phyloP scores from a whole-genome alignment of 2,113 vertebrate species.

The Synchiropus splendidus region DNA sequence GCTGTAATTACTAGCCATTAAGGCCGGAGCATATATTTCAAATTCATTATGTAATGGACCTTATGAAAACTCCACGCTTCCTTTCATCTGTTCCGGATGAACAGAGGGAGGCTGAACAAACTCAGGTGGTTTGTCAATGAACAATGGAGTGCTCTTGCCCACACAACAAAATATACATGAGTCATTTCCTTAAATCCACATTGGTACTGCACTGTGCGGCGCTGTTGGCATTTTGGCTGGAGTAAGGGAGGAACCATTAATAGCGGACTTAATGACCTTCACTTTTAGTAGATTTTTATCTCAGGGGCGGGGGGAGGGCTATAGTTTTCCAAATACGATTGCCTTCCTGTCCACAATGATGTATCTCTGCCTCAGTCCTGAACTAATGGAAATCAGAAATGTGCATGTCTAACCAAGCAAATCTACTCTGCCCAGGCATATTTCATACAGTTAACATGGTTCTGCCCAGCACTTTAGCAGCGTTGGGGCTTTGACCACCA shows the following conservation, averaged over 20 bases:
- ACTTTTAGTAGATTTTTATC: slow-evolving; percentile 16
- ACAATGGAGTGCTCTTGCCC: slow-evolving; percentile 33
- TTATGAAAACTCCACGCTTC: slow-evolving; percentile 33
- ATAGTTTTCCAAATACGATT: slow-evolving; percentile 1
- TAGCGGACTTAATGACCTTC: slow-evolving; percentile 7
- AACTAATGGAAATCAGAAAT: too few species aligned
- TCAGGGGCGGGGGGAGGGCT: slow-evolving; percentile 3
- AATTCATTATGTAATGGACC: slow-evolving; percentile 9
- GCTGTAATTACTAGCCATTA: slow-evolving; percentile 16
- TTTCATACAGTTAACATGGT: too few species aligned
- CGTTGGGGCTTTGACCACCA: not conserved
- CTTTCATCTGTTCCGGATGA: slow-evolving; percentile 3
- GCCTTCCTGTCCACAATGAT: too few species aligned
- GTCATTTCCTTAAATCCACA: slow-evolving; percentile 47
- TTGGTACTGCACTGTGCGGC: slow-evolving; percentile 31
- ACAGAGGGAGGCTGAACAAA: slow-evolving; percentile 6
- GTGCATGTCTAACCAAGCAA: too few species aligned
- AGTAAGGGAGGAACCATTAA: slow-evolving; percentile 2
- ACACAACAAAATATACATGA: slow-evolving; percentile 49
- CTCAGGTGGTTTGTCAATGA: slow-evolving; percentile 33
- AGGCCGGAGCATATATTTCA: slow-evolving; percentile 4
- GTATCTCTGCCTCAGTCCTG: too few species aligned
- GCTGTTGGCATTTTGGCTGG: slow-evolving; percentile 18
- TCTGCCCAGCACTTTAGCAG: slow-evolving; percentile 5
- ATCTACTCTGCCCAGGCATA: too few species aligned